Percentiles rank a stretch among this genome's conserved stretches.
phyloP scores from a whole-genome alignment of 2,888 invertebrate species.

The Agrochola circellaris region DNA sequence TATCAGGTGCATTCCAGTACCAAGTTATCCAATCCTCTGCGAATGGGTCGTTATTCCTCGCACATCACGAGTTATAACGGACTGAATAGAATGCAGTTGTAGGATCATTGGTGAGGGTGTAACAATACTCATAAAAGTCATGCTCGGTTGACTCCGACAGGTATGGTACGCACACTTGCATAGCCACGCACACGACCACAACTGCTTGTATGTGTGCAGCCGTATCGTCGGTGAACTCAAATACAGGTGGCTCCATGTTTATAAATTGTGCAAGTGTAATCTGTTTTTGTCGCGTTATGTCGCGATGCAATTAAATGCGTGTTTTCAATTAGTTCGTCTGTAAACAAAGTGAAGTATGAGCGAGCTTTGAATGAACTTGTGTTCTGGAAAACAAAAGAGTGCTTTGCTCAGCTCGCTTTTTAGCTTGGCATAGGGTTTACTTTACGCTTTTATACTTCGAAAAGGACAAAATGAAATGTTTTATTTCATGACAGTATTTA shows the following conservation, averaged over 20 bases:
- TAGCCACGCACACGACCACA: slow-evolving; percentile 46
- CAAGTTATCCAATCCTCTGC: slow-evolving; percentile 25
- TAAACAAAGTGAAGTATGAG: slow-evolving; percentile 50
- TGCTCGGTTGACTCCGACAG: slow-evolving; percentile 82
- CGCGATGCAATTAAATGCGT: slow-evolving; percentile 63
- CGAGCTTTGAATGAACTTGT: slow-evolving; percentile 33
- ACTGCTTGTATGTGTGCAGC: slow-evolving; percentile 47
- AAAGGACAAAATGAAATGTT: slow-evolving; percentile 5
- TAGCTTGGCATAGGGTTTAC: slow-evolving; percentile 16
- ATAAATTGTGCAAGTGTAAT: slow-evolving; percentile 71
- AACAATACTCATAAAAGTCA: slow-evolving; percentile 80
- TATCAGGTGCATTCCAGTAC: slow-evolving; percentile 60
- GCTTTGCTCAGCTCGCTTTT: slow-evolving; percentile 17
- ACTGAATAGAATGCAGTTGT: slow-evolving; percentile 56
- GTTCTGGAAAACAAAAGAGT: slow-evolving; percentile 15
- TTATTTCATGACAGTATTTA: not conserved
- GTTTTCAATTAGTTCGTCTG: slow-evolving; percentile 55
- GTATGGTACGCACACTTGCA: slow-evolving; percentile 71
- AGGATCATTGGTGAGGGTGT: slow-evolving; percentile 75
- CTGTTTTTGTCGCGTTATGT: slow-evolving; percentile 59
- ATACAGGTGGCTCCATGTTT: slow-evolving; percentile 77
- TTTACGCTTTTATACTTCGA: not conserved
- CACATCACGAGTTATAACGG: slow-evolving; percentile 44
- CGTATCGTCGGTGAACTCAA: slow-evolving; percentile 39
- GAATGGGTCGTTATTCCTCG: slow-evolving; percentile 35